Evolutionary conservation across 2,888 invertebrate genomes (phyloP).

Genomic region (Lissonota sp.): DNA sequence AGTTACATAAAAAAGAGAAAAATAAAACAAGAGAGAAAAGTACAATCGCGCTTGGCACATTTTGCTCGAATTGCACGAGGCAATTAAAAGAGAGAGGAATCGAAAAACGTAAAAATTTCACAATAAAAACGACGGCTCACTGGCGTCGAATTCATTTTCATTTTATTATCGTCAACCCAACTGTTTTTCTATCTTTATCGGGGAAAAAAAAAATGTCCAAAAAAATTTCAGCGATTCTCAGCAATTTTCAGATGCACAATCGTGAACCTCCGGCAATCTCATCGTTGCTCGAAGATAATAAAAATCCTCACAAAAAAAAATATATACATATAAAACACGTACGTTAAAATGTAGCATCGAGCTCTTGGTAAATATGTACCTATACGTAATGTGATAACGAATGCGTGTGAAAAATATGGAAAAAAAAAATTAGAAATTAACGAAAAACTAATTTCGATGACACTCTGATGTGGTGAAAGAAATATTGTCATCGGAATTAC

Average conservation of each 20-base stretch:
- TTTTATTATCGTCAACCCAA: neutral
- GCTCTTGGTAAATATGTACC: conserved; percentile 65
- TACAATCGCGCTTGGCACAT: conserved; percentile 10
- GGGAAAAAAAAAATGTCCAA: neutral
- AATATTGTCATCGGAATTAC: conserved; percentile 17
- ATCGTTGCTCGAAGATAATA: conserved; percentile 8
- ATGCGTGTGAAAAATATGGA: conserved; percentile 42
- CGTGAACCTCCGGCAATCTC: neutral
- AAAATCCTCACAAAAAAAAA: conserved; percentile 4
- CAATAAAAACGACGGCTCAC: too few relatives aligned
- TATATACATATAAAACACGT: neutral
- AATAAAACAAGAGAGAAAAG: neutral
- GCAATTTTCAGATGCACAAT: neutral
- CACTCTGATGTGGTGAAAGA: neutral
- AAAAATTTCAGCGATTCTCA: too few relatives aligned
- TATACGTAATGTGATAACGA: conserved; percentile 64
- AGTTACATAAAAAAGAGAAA: neutral
- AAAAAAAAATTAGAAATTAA: conserved; percentile 30
- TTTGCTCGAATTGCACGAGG: conserved; percentile 29
- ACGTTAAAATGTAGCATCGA: conserved; percentile 62
- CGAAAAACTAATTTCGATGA: conserved; percentile 3
- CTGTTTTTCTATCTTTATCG: conserved; percentile 12
- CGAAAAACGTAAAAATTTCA: too few relatives aligned
- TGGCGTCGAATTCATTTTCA: neutral
- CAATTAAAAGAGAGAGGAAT: conserved; percentile 48